Conservation (phyloP, 2,888 invertebrate species). For the Syritta pipiens region DNA sequence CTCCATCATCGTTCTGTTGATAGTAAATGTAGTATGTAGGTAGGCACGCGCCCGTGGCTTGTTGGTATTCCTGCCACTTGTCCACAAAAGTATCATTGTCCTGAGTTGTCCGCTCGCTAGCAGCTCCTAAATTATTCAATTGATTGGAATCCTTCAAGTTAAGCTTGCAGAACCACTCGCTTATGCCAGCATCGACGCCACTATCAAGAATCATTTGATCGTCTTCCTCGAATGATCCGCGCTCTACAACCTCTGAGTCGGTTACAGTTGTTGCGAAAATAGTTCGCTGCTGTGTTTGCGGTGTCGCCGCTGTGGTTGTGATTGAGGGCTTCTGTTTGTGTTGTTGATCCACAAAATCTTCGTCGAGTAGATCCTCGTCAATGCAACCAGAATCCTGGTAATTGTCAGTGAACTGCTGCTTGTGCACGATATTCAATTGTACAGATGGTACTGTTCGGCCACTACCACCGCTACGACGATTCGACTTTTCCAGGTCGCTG, state of each 20-base stretch:
- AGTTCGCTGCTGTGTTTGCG: conserved; percentile 57
- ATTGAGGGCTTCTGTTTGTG: conserved; percentile 13
- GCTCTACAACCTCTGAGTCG: conserved; percentile 22
- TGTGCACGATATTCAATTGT: conserved; percentile 45
- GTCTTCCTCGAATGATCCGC: conserved; percentile 52
- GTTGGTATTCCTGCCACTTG: no score
- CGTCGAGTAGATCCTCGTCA: conserved; percentile 70
- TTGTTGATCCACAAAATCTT: conserved; percentile 48
- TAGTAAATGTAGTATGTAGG: conserved; percentile 85
- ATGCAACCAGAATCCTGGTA: conserved; percentile 73
- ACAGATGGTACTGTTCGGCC: conserved; percentile 37
- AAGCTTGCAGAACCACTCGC: conserved; percentile 83
- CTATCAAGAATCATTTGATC: conserved; percentile 83
- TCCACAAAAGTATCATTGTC: no score
- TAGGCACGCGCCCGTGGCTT: no score
- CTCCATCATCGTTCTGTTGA: conserved; percentile 90
- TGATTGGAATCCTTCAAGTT: conserved; percentile 78
- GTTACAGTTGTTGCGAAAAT: conserved; percentile 51
- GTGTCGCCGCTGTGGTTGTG: conserved; percentile 66
- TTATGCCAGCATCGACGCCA: conserved; percentile 83
- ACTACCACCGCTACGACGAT: conserved; percentile 10
- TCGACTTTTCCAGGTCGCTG: conserved; percentile 68
- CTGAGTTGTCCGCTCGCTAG: conserved; percentile 14
- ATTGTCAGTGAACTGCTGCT: conserved; percentile 36
- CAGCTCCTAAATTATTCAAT: conserved; percentile 65